Percentiles rank a stretch among this genome's conserved stretches.
Evolutionary conservation across 92 coral and sea anemone species (phyloP).

Genomic region (Palythoa grandiflora): DNA sequence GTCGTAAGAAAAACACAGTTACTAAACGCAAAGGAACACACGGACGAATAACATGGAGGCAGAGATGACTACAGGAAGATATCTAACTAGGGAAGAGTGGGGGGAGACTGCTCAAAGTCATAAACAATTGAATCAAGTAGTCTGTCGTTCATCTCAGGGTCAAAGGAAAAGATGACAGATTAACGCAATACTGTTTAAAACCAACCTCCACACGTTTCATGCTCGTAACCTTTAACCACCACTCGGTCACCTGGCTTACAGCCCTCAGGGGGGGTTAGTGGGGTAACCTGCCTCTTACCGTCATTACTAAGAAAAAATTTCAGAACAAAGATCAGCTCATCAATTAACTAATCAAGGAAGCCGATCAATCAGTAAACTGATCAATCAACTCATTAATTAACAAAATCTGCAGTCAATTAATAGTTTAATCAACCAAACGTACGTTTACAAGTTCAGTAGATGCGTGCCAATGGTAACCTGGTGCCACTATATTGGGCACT

Average conservation of each 20-base stretch:
- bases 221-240: constrained; percentile 86
- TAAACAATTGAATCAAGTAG: neutral
- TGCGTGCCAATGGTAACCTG: too few species aligned
- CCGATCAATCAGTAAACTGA: too few species aligned
- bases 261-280: constrained; percentile 87
- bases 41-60: too few species aligned
- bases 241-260: constrained; percentile 96
- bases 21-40: too few species aligned
- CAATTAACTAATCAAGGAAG: too few species aligned
- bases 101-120: too few species aligned
- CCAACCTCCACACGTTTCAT: constrained; percentile 88
- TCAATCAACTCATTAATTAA: neutral
- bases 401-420: neutral
- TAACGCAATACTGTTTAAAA: neutral
- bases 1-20: too few species aligned
- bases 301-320: constrained; percentile 58
- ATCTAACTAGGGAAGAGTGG: too few species aligned
- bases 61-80: too few species aligned
- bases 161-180: neutral
- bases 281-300: constrained; percentile 81
- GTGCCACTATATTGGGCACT: too few species aligned
- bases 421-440: neutral
- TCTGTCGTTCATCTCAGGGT: neutral
- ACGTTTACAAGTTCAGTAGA: too few species aligned
- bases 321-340: too few species aligned